Base-by-base conservation (phyloP, 64 coral and sea anemone genomes). In the Orbicella faveolata region DNA sequence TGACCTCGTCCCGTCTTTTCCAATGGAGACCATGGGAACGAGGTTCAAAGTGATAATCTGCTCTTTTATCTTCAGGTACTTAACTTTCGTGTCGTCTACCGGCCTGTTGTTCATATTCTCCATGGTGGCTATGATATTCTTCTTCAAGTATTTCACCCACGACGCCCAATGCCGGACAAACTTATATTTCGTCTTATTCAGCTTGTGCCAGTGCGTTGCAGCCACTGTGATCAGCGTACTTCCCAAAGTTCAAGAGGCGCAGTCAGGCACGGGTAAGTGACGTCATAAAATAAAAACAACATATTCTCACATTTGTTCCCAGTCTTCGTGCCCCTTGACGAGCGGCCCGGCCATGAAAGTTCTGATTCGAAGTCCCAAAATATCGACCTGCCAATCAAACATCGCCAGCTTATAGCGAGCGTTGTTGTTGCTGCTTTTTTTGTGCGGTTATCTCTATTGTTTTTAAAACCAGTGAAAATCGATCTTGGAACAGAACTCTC, bases 171-270 rank as follows among this genome's bases (percentile, higher is more conserved):
- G 93, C 53, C 44, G 48, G 20, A 91, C 79, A 17, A 94, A 94
- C 66, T 30, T 77, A n/a, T 94, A 91, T 73, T 94, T 94, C 68
- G 83, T 94, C 62, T 85, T 73, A 36, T 94, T 94, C 76, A 90
- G 78, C 54, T 16, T 94, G 20, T 91, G 89, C 57, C 93, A 94
- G 65, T 94, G 88, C 5, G 89, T 79, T 9, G 51, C 77, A 11
- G 88, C 77, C 1, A 86, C 93, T 23, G 23, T 91, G 20, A 70
- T 94, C 81, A 90, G 87, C 64, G 65, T 94, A 19, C 82, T 94
- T 76, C 93, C 93, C 63, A 87, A 67, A 16, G 93, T 94, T 18
- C 93, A 94, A 52, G 61, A 90, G 57, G 89, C 82, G 53, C 88
- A 94, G 33, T 78, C 93, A 48, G 93, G 82, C 9, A 94, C 93